These are phyloP conservation scores for Isoperla grammatica DNA, from an alignment of 2,888 invertebrate genomes.

Conservation along the genomic window DNA sequence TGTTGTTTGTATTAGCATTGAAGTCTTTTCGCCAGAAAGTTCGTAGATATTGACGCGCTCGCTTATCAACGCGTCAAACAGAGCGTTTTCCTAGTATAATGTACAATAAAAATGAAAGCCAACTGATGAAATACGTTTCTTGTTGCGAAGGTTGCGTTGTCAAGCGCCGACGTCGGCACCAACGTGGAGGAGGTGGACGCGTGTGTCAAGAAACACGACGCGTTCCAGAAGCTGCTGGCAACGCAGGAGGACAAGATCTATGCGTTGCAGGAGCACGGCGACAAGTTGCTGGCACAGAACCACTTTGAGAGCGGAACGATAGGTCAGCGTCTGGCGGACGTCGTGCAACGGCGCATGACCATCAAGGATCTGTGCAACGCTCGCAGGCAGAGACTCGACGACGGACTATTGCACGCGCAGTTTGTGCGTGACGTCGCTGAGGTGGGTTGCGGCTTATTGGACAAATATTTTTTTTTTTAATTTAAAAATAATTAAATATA, in stretches of 20 bases:
- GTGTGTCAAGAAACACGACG: conserved; percentile 88
- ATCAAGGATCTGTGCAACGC: conserved; percentile 62
- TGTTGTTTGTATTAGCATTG: too few relatives aligned
- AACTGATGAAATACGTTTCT: too few relatives aligned
- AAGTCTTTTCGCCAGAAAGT: too few relatives aligned
- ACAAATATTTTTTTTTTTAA: too few relatives aligned
- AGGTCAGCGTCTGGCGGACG: conserved; percentile 65
- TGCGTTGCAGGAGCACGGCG: conserved; percentile 75
- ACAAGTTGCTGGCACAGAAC: conserved; percentile 79
- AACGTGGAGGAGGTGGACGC: conserved; percentile 77
- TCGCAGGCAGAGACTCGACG: conserved; percentile 64
- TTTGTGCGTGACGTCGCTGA: conserved; percentile 90
- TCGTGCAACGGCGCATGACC: conserved; percentile 61
- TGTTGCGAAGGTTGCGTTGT: conserved; percentile 36
- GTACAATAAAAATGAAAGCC: too few relatives aligned
- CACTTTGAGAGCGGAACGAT: conserved; percentile 87
- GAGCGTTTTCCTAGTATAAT: too few relatives aligned
- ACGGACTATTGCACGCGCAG: conserved; percentile 78
- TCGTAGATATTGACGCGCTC: too few relatives aligned
- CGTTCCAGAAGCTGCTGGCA: conserved; percentile 84
- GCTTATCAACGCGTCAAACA: too few relatives aligned
- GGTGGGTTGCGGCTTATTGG: conserved; percentile 37
- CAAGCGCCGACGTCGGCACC: conserved; percentile 38
- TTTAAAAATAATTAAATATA: too few relatives aligned
- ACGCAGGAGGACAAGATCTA: conserved; percentile 85